These are phyloP conservation scores for Muricea muricata DNA, from an alignment of 92 coral and sea anemone species.

Conservation along the genomic window DNA sequence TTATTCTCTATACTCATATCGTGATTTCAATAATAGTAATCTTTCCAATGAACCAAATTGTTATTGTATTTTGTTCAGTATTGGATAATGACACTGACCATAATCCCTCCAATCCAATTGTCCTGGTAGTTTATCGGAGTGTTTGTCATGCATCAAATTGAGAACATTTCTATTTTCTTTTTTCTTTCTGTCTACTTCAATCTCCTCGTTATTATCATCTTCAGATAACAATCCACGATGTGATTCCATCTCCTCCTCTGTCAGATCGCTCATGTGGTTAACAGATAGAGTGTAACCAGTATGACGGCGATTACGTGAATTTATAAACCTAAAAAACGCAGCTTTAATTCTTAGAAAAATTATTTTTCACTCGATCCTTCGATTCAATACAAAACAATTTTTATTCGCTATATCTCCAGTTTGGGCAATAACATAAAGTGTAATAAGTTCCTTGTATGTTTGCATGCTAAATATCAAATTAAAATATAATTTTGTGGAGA, in stretches of 20 bases:
- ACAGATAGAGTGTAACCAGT: slow-evolving; percentile 74
- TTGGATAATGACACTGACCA: slow-evolving; percentile 56
- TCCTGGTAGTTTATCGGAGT: slow-evolving; percentile 50
- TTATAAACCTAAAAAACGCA: slow-evolving; percentile 71
- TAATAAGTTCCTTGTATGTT: too few relatives aligned
- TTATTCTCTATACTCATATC: too few relatives aligned
- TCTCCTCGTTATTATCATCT: slow-evolving; percentile 23
- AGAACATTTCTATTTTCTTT: slow-evolving; percentile 51
- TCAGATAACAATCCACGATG: slow-evolving; percentile 82
- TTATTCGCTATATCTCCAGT: too few relatives aligned
- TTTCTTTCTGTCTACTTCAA: not conserved
- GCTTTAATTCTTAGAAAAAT: too few relatives aligned
- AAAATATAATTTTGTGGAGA: too few relatives aligned
- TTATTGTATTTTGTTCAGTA: too few relatives aligned
- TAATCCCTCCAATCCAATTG: slow-evolving; percentile 95
- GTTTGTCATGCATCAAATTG: slow-evolving; percentile 44
- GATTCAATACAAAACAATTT: too few relatives aligned
- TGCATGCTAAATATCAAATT: too few relatives aligned
- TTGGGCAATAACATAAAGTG: too few relatives aligned
- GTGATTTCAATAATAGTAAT: too few relatives aligned
- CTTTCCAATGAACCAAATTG: too few relatives aligned
- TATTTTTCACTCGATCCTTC: too few relatives aligned
- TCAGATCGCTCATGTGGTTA: slow-evolving; percentile 86
- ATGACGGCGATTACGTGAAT: slow-evolving; percentile 88
- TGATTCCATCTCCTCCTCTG: slow-evolving; percentile 72